These are phyloP conservation scores for Magallana nippona DNA, from an alignment of 2,888 invertebrate species.

Conservation along the genomic window DNA sequence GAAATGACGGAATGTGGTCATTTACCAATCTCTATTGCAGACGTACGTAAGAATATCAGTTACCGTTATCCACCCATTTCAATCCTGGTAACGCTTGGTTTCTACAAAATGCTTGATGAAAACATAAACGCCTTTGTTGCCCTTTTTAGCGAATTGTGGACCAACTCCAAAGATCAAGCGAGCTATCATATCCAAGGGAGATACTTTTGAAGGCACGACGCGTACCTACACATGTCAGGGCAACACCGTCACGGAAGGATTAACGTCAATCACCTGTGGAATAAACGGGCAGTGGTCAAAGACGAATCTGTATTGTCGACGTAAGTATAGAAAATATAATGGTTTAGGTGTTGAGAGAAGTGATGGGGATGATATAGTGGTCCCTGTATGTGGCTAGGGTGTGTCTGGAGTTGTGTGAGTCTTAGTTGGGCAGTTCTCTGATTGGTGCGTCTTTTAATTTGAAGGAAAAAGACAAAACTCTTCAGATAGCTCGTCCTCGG, in stretches of 20 bases:
- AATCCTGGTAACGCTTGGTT: no score
- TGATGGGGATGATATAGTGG: background rate
- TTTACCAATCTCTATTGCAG: slow-evolving; percentile 33
- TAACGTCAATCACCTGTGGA: slow-evolving; percentile 3
- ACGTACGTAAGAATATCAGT: slow-evolving; percentile 7
- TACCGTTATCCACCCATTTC: no score
- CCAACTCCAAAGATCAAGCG: background rate
- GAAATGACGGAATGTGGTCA: slow-evolving; percentile 19
- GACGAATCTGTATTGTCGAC: slow-evolving; percentile 37
- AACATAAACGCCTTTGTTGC: no score
- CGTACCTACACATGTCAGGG: slow-evolving; percentile 6
- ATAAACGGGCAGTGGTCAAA: slow-evolving; percentile 29
- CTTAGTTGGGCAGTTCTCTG: slow-evolving; percentile 13
- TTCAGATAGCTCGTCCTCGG: slow-evolving; percentile 14
- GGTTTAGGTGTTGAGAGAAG: background rate
- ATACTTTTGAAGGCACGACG: background rate
- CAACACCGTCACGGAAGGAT: slow-evolving; percentile 34
- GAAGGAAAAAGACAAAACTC: slow-evolving; percentile 27
- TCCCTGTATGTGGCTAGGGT: background rate
- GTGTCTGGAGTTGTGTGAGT: slow-evolving; percentile 33
- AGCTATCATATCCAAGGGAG: slow-evolving; percentile 26
- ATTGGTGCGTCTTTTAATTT: slow-evolving; percentile 25
- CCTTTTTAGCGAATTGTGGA: slow-evolving; percentile 37
- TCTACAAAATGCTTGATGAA: no score
- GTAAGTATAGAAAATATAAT: slow-evolving; percentile 9